A percentile compares a stretch with the other conserved stretches of the same genome.
phyloP scores from a whole-genome alignment of 2,888 invertebrate species.

The Listrodromus nycthemerus region DNA sequence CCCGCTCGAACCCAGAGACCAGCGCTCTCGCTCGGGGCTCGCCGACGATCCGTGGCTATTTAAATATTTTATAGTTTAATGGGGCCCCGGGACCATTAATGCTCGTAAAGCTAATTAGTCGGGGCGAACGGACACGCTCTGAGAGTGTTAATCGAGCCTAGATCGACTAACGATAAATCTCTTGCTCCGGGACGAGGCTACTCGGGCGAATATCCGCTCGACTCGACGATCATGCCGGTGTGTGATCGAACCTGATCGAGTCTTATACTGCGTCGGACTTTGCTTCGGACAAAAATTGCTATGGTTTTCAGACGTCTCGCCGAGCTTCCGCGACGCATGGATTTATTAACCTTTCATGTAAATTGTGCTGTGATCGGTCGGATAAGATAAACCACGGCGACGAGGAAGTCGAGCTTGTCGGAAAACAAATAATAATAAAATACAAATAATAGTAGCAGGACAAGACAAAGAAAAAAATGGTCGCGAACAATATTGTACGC shows the following conservation, averaged over 20 bases:
- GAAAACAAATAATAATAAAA: background rate
- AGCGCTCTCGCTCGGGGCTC: conserved; percentile 16
- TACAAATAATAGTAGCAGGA: background rate
- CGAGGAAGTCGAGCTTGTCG: background rate
- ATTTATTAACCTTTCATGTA: conserved; percentile 6
- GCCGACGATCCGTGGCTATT: conserved; percentile 75
- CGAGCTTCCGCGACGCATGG: conserved; percentile 3
- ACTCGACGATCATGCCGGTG: background rate
- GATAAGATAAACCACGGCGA: background rate
- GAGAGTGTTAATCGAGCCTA: conserved; percentile 74
- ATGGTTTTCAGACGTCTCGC: background rate
- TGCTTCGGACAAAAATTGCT: background rate
- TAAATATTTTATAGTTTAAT: conserved; percentile 80
- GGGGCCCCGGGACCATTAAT: conserved; percentile 77
- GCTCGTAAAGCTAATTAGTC: conserved; percentile 78
- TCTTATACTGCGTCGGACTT: conserved; percentile 16
- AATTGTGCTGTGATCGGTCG: background rate
- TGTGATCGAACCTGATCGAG: conserved; percentile 42
- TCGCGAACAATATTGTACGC: background rate
- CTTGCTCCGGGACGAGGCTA: conserved; percentile 41
- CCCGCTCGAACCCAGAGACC: conserved; percentile 22
- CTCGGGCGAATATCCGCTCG: conserved; percentile 44
- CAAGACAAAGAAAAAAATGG: background rate
- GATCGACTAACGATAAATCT: conserved; percentile 71
- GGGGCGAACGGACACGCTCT: conserved; percentile 69